Conservation (phyloP, 2,888 invertebrate species). For the Eupithecia vulgata region DNA sequence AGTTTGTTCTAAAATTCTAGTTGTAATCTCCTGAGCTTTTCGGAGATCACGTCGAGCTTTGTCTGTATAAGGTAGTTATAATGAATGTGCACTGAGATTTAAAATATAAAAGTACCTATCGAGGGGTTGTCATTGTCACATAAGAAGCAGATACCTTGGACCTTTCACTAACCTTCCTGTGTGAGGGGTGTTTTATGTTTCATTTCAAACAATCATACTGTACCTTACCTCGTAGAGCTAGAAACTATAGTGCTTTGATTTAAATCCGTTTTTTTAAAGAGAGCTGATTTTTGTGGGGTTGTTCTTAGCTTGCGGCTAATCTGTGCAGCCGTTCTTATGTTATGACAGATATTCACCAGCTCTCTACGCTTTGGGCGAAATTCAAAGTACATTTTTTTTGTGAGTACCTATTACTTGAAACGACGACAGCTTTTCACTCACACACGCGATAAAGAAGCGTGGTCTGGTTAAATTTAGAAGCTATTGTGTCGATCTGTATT, state of each 20-base stretch:
- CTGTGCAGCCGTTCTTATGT: neutral
- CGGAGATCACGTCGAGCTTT: slow-evolving; percentile 17
- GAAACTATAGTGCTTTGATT: too few relatives aligned
- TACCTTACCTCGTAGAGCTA: too few relatives aligned
- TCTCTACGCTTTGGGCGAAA: neutral
- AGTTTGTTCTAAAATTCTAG: slow-evolving; percentile 19
- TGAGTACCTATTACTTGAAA: neutral
- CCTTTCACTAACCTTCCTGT: too few relatives aligned
- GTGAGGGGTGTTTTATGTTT: too few relatives aligned
- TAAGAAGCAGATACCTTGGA: too few relatives aligned
- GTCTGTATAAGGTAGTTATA: slow-evolving; percentile 25
- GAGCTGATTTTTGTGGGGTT: neutral
- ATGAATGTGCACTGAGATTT: neutral
- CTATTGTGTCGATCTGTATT: slow-evolving; percentile 4
- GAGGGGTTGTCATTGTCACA: neutral
- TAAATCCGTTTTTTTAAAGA: neutral
- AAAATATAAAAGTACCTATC: neutral
- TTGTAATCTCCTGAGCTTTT: slow-evolving; percentile 20
- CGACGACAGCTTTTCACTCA: neutral
- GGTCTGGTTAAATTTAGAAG: neutral
- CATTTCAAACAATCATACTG: too few relatives aligned
- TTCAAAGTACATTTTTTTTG: neutral
- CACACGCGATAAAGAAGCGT: neutral
- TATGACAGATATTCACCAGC: neutral
- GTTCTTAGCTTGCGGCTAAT: neutral